A percentile compares a stretch with the other conserved stretches of the same genome.
Evolutionary conservation across 30 jellyfish, hydroid and myxozoan species (phyloP).

Genomic region (Hydractinia symbiolongicarpus): DNA sequence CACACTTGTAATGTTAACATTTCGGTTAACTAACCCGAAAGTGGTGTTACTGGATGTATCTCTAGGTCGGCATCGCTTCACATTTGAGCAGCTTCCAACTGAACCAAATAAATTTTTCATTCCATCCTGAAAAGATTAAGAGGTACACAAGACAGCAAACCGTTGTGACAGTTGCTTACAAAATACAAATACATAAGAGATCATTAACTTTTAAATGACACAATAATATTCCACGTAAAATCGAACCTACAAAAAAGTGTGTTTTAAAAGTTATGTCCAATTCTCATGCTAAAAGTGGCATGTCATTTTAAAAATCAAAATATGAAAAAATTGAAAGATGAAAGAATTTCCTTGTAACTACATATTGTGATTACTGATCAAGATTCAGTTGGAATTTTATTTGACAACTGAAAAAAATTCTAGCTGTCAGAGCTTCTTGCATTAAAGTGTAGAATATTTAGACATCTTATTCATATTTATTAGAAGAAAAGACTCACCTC

Average conservation of each 20-base stretch:
- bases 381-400: background rate
- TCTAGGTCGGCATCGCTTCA: conserved; percentile 21
- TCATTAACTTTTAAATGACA: too few species aligned
- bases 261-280: too few species aligned
- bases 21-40: conserved; percentile 18
- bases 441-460: background rate
- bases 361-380: too few species aligned
- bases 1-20: too few species aligned
- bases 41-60: background rate
- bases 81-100: conserved; percentile 12
- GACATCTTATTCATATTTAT: background rate
- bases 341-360: too few species aligned
- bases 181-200: background rate
- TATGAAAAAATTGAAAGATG: too few species aligned
- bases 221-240: too few species aligned
- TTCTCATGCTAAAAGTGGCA: too few species aligned
- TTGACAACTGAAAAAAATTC: background rate
- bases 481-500: conserved; percentile 46
- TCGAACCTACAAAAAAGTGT: too few species aligned
- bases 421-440: background rate
- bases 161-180: too few species aligned
- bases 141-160: background rate
- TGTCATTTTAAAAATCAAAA: too few species aligned
- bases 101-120: conserved; percentile 12
- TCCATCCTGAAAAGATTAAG: conserved; percentile 24